Conservation (phyloP, 2,888 invertebrate genomes). For the Drosophila acutilabella region DNA sequence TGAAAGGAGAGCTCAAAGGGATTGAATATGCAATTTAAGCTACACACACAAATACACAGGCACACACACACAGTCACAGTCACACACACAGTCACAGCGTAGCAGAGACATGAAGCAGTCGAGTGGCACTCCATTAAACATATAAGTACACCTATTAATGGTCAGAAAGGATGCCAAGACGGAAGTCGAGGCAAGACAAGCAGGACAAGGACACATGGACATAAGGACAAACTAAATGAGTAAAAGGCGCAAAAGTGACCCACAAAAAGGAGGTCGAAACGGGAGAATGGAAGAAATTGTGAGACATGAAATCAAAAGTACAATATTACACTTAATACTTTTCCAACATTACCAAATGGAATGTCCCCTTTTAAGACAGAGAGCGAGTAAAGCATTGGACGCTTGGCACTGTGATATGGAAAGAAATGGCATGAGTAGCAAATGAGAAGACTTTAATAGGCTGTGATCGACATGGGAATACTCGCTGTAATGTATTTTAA, state of each 20-base stretch:
- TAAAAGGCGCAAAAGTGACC: too few relatives aligned
- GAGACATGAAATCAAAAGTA: conserved; percentile 66
- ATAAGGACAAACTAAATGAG: background rate
- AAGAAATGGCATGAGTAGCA: too few relatives aligned
- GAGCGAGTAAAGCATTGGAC: background rate
- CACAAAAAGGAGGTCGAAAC: background rate
- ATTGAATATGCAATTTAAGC: conserved; percentile 65
- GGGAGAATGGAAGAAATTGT: conserved; percentile 31
- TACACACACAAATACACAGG: conserved; percentile 27
- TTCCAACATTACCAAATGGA: conserved; percentile 78
- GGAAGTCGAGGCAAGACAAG: conserved; percentile 21
- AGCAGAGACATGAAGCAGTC: conserved; percentile 51
- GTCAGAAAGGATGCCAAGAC: conserved; percentile 73
- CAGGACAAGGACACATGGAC: conserved; percentile 3
- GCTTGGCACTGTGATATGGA: too few relatives aligned
- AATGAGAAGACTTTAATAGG: too few relatives aligned
- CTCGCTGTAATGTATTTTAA: too few relatives aligned
- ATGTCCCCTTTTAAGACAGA: conserved; percentile 51
- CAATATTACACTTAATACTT: conserved; percentile 80
- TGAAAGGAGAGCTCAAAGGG: background rate
- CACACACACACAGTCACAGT: conserved; percentile 1
- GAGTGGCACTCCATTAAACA: conserved; percentile 81
- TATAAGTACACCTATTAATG: conserved; percentile 81
- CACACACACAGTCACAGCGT: too few relatives aligned
- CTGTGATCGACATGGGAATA: too few relatives aligned